A percentile compares a stretch with the other conserved stretches of the same genome.
Evolutionary conservation across 2,113 vertebrate genomes (phyloP).

Genomic region (Chamaetylas fuelleborni): DNA sequence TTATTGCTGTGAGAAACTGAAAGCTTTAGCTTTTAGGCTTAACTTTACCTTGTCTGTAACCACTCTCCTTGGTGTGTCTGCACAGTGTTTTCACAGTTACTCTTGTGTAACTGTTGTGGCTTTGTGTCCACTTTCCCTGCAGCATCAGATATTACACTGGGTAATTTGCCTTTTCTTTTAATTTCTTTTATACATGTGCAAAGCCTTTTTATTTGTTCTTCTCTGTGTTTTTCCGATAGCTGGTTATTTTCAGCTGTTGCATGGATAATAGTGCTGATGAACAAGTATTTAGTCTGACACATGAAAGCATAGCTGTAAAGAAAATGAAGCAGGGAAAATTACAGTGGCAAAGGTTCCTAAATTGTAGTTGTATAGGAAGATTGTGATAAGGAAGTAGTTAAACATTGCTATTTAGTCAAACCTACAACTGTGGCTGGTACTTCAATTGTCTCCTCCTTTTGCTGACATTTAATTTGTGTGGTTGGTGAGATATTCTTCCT

Average conservation of each 20-base stretch:
- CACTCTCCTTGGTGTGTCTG: fast-evolving
- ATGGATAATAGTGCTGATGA: constrained; percentile 55
- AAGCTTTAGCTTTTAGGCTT: background rate
- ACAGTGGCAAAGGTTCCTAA: constrained; percentile 70
- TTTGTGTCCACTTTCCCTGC: background rate
- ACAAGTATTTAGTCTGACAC: constrained; percentile 50
- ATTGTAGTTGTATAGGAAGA: constrained; percentile 64
- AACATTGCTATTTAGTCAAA: constrained; percentile 70
- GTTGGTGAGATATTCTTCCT: background rate
- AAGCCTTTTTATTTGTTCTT: constrained; percentile 14
- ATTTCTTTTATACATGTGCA: background rate
- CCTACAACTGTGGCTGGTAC: constrained; percentile 43
- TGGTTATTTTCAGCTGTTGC: constrained; percentile 57
- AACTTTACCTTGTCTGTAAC: background rate
- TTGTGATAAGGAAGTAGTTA: constrained; percentile 76
- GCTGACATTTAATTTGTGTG: constrained; percentile 68
- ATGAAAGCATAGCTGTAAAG: constrained; percentile 48
- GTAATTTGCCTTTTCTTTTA: background rate
- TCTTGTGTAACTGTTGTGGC: background rate
- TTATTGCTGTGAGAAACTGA: background rate
- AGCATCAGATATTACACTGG: background rate
- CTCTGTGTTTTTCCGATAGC: background rate
- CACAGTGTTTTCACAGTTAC: background rate
- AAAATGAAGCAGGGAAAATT: constrained; percentile 55
- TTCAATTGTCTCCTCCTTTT: constrained; percentile 57